Evolutionary conservation across 2,113 vertebrate genomes (phyloP).

Genomic region (Lepidothrix coronata): DNA sequence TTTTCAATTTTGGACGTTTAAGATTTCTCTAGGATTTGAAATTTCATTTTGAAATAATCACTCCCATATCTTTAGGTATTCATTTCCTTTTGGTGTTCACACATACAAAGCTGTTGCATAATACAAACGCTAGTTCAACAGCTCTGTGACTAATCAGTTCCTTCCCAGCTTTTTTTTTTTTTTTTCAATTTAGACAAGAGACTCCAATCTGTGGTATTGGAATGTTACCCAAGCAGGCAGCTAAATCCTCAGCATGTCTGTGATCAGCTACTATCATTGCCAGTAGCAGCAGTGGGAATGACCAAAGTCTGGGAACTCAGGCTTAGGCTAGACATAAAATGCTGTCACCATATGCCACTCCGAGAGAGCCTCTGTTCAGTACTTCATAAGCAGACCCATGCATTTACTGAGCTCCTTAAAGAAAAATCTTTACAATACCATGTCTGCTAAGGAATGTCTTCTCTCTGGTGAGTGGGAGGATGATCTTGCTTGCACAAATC

Average conservation of each 20-base stretch:
- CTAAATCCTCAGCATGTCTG: conserved; percentile 14
- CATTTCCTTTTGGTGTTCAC: not conserved
- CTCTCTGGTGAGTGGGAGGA: conserved; percentile 11
- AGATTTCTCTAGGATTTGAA: not conserved
- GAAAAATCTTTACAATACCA: not conserved
- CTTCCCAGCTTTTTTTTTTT: not conserved
- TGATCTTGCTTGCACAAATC: not conserved
- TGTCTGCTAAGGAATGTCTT: conserved; percentile 1
- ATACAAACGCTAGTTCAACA: not conserved
- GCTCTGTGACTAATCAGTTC: conserved; percentile 23
- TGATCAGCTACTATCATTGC: not conserved
- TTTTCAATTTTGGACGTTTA: not conserved
- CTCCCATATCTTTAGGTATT: not conserved
- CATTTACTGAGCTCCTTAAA: not conserved
- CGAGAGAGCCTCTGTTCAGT: not conserved
- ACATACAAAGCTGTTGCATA: not conserved
- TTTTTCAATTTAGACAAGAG: not conserved
- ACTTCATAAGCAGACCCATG: not conserved
- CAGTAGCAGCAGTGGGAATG: not conserved
- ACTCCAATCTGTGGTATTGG: not conserved
- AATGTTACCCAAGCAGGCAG: conserved; percentile 8
- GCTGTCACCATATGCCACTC: conserved; percentile 23
- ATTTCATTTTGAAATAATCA: not conserved
- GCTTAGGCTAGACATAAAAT: not conserved
- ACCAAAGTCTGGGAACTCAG: conserved; percentile 10